These are phyloP conservation scores for Misgurnus mizolepis DNA, from an alignment of 2,113 vertebrate species.

Conservation along the genomic window DNA sequence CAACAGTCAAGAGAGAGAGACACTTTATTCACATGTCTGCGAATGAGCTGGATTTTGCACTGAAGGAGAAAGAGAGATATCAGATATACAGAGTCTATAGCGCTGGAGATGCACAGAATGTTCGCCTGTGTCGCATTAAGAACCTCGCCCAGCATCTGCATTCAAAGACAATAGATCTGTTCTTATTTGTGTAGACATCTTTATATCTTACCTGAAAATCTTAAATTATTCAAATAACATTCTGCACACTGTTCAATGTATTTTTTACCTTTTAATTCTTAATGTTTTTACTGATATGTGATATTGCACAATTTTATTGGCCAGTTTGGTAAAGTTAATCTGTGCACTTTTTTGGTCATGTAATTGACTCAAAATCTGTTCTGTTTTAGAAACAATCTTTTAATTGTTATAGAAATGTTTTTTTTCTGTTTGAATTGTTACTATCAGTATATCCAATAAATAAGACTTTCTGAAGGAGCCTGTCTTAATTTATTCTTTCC, in stretches of 20 bases:
- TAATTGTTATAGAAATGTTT: no score
- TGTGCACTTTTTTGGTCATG: background rate
- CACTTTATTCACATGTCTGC: conserved; percentile 74
- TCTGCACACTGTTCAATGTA: background rate
- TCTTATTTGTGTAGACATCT: conserved; percentile 69
- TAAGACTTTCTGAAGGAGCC: background rate
- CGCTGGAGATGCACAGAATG: conserved; percentile 68
- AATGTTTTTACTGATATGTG: background rate
- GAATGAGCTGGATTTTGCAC: conserved; percentile 77
- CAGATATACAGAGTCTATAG: conserved; percentile 76
- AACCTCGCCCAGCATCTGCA: conserved; percentile 79
- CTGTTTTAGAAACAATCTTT: background rate
- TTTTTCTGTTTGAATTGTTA: background rate
- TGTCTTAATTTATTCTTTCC: background rate
- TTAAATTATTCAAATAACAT: conserved; percentile 4
- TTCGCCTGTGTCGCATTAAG: conserved; percentile 72
- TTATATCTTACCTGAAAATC: background rate
- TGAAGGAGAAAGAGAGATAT: conserved; percentile 71
- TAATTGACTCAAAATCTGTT: background rate
- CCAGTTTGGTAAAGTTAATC: background rate
- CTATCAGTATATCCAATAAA: background rate
- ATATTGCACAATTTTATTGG: background rate
- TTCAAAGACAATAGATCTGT: conserved; percentile 73
- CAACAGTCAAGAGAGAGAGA: conserved; percentile 71
- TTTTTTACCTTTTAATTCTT: background rate